Percentiles rank a stretch among this genome's conserved stretches.
phyloP scores from a whole-genome alignment of 1,140 invertebrate genomes.

The Gyrodactylus salaris region DNA sequence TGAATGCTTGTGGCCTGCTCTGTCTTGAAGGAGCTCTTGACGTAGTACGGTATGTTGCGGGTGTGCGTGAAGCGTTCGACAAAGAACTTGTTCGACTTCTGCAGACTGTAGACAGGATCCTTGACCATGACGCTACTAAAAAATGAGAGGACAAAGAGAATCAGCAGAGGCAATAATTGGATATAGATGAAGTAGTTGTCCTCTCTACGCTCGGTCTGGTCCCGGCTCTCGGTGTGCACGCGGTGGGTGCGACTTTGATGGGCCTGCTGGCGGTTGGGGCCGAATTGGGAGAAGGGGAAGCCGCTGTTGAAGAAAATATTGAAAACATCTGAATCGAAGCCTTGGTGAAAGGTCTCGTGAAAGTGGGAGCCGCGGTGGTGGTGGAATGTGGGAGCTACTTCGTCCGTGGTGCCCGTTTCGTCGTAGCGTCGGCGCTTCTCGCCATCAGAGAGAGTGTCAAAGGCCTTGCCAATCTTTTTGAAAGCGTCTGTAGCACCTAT shows the following conservation, averaged over 20 bases:
- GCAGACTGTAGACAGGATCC: neutral
- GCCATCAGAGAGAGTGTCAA: neutral
- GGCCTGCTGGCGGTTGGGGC: neutral
- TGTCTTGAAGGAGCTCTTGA: neutral
- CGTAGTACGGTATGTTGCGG: neutral
- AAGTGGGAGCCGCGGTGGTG: neutral
- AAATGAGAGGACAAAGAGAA: neutral
- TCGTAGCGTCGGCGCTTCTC: slow-evolving; percentile 3
- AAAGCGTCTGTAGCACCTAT: slow-evolving; percentile 1
- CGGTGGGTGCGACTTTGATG: neutral
- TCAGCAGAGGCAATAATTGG: slow-evolving; percentile 1
- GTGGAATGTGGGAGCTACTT: neutral
- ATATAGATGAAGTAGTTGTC: neutral
- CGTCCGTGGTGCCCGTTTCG: neutral
- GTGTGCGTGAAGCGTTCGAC: neutral
- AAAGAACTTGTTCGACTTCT: neutral
- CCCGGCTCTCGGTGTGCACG: neutral
- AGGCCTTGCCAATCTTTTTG: slow-evolving; percentile 1
- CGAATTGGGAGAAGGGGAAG: neutral
- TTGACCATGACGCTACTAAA: slow-evolving; percentile 4
- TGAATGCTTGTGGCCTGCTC: neutral
- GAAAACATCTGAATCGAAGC: slow-evolving; percentile 1
- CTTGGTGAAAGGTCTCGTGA: neutral
- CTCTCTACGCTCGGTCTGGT: neutral
- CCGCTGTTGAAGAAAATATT: slow-evolving; percentile 3